Base-by-base conservation (phyloP, 35 echinoderm and acorn worm genomes). In the Hemicentrotus pulcherrimus region DNA sequence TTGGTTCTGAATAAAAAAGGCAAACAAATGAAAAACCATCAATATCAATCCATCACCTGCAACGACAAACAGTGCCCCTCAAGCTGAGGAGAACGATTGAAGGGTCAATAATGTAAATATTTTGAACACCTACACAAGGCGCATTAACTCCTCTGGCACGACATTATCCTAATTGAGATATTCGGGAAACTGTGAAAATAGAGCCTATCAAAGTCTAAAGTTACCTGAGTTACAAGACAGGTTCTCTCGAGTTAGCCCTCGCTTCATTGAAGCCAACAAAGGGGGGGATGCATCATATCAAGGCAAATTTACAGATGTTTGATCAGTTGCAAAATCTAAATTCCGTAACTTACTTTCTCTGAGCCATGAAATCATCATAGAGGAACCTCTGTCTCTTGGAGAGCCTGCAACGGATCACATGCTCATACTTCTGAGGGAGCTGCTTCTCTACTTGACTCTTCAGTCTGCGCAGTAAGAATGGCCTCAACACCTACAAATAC, bases 291-390 rank as follows among this genome's bases (percentile, higher is more conserved):
- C 91, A 93, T 93, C 91, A 93, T 93, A 52, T 31, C 91, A 93
- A 93, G 48, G 91, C 47, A 50, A 93, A 55, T 45, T 90, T 24
- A 90, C 12, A 7, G 6, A 28, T 78, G 22, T 28, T 28, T 78
- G 28, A 78, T 78, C 65, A 78, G 19, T n/a, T 28, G 24, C 19
- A 28, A 78, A 0, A 71, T 15, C 61, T 4, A 7, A 71, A 28
- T 19, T 71, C 18, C 16, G 4, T 24, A 55, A 97, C 97, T 97
- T 95, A 99, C 98, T 97, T 99, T 70, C 97, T 91, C 96, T 95
- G 94, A 31, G 90, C 95, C 98, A 99, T 99, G 95, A 99, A 99
- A 94, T 99, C 98, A 91, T 99, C 98, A 85, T 99, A 99, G 13
- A 98, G 97, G 59, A 94, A 99, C 86, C 98, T 94, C 88, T 99